Percentiles rank a stretch among this genome's conserved stretches.
Evolutionary conservation across 2,888 invertebrate species (phyloP).

Genomic region (Cepaea hortensis): DNA sequence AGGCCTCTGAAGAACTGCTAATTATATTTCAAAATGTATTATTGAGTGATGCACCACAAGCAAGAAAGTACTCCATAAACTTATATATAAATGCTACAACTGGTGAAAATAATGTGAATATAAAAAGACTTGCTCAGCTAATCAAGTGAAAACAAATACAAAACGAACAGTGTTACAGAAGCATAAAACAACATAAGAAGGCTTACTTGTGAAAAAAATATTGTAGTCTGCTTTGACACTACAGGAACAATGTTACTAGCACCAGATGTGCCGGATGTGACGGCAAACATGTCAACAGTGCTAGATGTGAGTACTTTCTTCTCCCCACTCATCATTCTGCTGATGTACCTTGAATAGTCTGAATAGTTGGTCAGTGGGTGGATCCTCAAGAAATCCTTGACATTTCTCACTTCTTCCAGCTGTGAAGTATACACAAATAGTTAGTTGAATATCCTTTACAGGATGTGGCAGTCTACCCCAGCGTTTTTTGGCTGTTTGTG

Average conservation of each 20-base stretch:
- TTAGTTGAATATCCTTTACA: no score
- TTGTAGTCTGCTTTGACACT: slow-evolving; percentile 59
- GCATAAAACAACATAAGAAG: neutral
- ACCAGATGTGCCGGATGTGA: slow-evolving; percentile 74
- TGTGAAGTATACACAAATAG: neutral
- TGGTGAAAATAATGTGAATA: no score
- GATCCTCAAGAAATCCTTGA: slow-evolving; percentile 63
- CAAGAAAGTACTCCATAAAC: no score
- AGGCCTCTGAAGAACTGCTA: no score
- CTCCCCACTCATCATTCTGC: slow-evolving; percentile 69
- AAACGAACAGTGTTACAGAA: neutral
- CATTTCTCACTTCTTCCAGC: slow-evolving; percentile 58
- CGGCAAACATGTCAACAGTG: slow-evolving; percentile 67
- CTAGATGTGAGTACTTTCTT: slow-evolving; percentile 64
- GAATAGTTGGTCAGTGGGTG: slow-evolving; percentile 69
- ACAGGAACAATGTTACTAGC: slow-evolving; percentile 70
- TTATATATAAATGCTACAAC: no score
- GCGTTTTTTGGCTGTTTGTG: no score
- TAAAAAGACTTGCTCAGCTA: no score
- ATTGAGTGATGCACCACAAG: no score
- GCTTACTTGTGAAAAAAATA: slow-evolving; percentile 53
- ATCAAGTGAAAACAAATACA: no score
- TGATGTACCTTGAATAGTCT: slow-evolving; percentile 68
- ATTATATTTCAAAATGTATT: no score
- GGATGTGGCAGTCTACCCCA: no score